Conservation (phyloP, 2,888 invertebrate genomes). For the Callinectes sapidus region DNA sequence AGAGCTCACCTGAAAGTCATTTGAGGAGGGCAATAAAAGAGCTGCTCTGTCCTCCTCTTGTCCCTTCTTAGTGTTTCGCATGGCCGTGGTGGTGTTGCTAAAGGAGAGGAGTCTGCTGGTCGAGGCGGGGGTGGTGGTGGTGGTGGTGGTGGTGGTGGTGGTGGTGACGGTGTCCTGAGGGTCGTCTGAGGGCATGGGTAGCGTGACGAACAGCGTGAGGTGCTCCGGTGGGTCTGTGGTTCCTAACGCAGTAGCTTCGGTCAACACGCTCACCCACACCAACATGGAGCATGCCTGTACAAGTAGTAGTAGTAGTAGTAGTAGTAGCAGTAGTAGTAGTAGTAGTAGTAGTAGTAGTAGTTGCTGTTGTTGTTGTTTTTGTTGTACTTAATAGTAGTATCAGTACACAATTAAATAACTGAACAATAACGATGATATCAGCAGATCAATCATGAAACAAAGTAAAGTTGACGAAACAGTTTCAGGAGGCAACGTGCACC, state of each 20-base stretch:
- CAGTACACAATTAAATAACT: too few relatives aligned
- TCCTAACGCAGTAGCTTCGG: not conserved
- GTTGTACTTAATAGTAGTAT: too few relatives aligned
- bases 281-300: not conserved
- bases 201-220: slow-evolving; percentile 18
- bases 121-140: not conserved
- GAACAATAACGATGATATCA: too few relatives aligned
- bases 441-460: too few relatives aligned
- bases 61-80: not conserved
- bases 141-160: not conserved
- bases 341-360: not conserved
- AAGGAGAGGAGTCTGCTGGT: not conserved
- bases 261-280: not conserved
- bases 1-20: not conserved
- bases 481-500: not conserved
- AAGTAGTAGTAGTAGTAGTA: not conserved
- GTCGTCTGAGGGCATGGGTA: slow-evolving; percentile 27
- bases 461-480: not conserved
- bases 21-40: not conserved
- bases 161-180: not conserved
- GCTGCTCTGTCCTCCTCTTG: not conserved
- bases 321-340: not conserved
- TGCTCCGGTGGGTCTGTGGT: not conserved
- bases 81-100: not conserved
- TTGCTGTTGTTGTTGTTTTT: not conserved